Evolutionary conservation across 2,888 invertebrate genomes (phyloP), one percentile per base, ranked within the genome.

Genomic region (Hanleya hanleyi): DNA sequence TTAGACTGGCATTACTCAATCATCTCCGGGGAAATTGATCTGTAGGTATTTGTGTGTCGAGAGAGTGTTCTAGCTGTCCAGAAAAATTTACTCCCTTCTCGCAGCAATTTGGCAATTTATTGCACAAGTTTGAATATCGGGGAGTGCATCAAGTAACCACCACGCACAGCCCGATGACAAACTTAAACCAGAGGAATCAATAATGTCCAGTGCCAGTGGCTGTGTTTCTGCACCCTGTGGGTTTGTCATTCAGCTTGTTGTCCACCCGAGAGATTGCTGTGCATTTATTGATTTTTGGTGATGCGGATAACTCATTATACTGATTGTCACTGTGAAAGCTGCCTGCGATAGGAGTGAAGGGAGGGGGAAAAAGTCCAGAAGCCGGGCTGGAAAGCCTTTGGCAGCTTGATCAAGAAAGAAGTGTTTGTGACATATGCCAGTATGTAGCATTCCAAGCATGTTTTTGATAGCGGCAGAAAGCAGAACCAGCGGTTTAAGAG

Each of bases 281-380:
- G 57, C 57, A 57, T 64, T 15, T 64, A 64, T 64, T 64, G 64
- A 64, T 64, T 64, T 64, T 64, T 37, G 64, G 38, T 37, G 64
- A 37, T 37, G 64, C 64, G 64, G 64, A 64, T 64, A 64, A 64
- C 64, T 64, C 64, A 64, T 64, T 64, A 64, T 64, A 35, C 37
- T 64, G 64, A 64, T 64, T 64, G 64, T 64, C 64, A 64, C 64
- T 64, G 64, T 37, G 37, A 64, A 37, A 37, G 64, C 47, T 12
- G 12, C 38, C 61, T 57, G 57, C 57, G 32, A 57, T 57, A 22
- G 32, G 57, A 57, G 57, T 57, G 57, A 29, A 29, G 57, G 57
- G 57, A 57, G 57, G 57, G 57, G 57, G 57, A 57, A 57, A 47
- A 22, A 57, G 57, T 57, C 57, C 32, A 57, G 57, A 57, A 29